A percentile compares a stretch with the other conserved stretches of the same genome.
phyloP scores from a whole-genome alignment of 2,888 invertebrate genomes.

The Oligia fasciuncula region DNA sequence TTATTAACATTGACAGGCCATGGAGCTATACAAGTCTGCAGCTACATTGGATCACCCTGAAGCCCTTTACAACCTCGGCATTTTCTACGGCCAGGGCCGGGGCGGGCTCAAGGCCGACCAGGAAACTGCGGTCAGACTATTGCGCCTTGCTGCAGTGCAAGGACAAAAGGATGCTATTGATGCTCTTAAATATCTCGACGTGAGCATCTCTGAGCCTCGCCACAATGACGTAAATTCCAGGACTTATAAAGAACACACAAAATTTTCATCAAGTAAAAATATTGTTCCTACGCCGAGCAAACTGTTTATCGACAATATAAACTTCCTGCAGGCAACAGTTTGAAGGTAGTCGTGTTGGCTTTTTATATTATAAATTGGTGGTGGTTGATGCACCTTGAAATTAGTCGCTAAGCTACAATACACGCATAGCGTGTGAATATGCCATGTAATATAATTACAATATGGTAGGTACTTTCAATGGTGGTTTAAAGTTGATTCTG shows the following conservation, averaged over 20 bases:
- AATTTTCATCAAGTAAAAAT: conserved; percentile 70
- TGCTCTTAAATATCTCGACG: conserved; percentile 84
- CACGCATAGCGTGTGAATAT: conserved; percentile 47
- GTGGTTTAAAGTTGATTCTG: conserved; percentile 14
- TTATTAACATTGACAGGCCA: conserved; percentile 87
- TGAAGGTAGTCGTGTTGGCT: conserved; percentile 70
- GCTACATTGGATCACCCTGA: conserved; percentile 91
- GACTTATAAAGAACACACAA: conserved; percentile 68
- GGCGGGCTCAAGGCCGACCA: conserved; percentile 89
- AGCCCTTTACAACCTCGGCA: conserved; percentile 92
- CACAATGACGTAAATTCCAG: conserved; percentile 69
- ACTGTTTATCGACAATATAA: conserved; percentile 81
- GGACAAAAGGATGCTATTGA: conserved; percentile 90
- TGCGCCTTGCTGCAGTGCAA: conserved; percentile 90
- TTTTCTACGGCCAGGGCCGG: conserved; percentile 92
- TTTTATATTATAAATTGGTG: conserved; percentile 52
- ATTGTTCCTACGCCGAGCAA: conserved; percentile 79
- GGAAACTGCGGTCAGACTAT: conserved; percentile 86
- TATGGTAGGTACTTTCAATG: conserved; percentile 2
- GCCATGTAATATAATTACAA: conserved; percentile 52
- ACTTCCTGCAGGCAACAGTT: conserved; percentile 71
- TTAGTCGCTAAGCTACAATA: conserved; percentile 46
- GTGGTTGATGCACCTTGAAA: conserved; percentile 50
- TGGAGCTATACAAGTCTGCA: conserved; percentile 91
- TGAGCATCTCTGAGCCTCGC: conserved; percentile 70